Evolutionary conservation across 1,140 invertebrate genomes (phyloP).

Genomic region (Acromyrmex heyeri): DNA sequence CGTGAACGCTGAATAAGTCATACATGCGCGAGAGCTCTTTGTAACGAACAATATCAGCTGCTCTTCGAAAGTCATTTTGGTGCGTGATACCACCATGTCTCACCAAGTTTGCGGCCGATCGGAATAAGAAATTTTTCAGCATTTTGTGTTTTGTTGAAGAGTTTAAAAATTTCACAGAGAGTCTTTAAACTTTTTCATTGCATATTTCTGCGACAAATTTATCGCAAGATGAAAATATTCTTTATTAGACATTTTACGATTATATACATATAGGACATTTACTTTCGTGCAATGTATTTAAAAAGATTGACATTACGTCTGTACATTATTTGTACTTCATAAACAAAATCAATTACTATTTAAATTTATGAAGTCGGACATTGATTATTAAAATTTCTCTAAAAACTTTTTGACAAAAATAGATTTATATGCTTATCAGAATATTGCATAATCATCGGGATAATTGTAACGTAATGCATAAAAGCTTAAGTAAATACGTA

Average conservation of each 20-base stretch:
- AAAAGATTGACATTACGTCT: background rate
- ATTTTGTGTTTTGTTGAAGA: background rate
- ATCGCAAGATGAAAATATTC: background rate
- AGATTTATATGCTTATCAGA: constrained; percentile 4
- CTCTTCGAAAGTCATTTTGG: constrained; percentile 29
- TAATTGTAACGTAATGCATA: constrained; percentile 57
- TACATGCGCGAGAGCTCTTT: constrained; percentile 16
- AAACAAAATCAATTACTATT: background rate
- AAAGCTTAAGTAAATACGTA: constrained; percentile 31
- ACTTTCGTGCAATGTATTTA: too few species aligned
- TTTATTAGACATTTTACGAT: too few species aligned
- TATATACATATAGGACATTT: too few species aligned
- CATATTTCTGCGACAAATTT: background rate
- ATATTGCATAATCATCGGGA: constrained; percentile 37
- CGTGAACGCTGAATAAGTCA: constrained; percentile 44
- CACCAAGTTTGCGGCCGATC: constrained; percentile 20
- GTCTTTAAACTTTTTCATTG: background rate
- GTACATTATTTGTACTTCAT: background rate
- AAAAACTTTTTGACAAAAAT: background rate
- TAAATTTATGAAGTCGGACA: background rate
- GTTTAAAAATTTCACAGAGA: background rate
- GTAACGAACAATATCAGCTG: constrained; percentile 43
- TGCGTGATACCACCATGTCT: background rate
- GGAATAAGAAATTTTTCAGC: constrained; percentile 17
- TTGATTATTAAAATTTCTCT: background rate